phyloP scores from a whole-genome alignment of 2,888 invertebrate species.

The Drosophila maculinotata region DNA sequence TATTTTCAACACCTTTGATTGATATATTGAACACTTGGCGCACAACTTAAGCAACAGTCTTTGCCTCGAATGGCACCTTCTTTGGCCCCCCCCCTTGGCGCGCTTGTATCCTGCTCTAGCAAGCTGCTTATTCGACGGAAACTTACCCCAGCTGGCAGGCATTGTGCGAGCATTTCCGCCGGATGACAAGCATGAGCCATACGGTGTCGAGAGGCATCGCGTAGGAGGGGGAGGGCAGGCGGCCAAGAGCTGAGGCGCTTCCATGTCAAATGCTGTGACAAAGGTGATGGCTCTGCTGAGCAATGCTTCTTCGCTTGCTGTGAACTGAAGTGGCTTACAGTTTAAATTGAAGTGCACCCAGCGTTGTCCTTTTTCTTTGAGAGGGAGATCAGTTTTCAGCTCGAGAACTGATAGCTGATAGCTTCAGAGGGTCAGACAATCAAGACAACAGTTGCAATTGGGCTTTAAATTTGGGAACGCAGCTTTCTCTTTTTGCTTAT shows the following conservation, averaged over 20 bases:
- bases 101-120: not conserved
- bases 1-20: constrained; percentile 83
- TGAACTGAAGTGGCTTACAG: constrained; percentile 47
- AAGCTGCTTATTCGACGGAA: constrained; percentile 51
- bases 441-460: constrained; percentile 2
- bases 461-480: too few species aligned
- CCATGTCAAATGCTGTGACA: constrained; percentile 68
- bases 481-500: too few species aligned
- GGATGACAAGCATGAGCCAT: constrained; percentile 41
- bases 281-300: constrained; percentile 58
- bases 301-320: constrained; percentile 21
- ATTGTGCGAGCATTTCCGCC: constrained; percentile 60
- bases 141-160: constrained; percentile 66
- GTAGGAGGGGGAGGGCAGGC: not conserved
- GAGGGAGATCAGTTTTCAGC: constrained; percentile 6
- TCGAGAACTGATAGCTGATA: constrained; percentile 9
- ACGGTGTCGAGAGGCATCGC: not conserved
- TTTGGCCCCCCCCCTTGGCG: constrained; percentile 14
- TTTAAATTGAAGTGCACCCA: constrained; percentile 57
- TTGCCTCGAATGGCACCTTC: constrained; percentile 34
- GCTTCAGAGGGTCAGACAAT: not conserved
- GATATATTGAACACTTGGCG: constrained; percentile 81
- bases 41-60: constrained; percentile 68
- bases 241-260: constrained; percentile 17
- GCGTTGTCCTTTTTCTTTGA: constrained; percentile 18